phyloP scores from a whole-genome alignment of 1,140 invertebrate genomes.

The Drosophila nigromelanica region DNA sequence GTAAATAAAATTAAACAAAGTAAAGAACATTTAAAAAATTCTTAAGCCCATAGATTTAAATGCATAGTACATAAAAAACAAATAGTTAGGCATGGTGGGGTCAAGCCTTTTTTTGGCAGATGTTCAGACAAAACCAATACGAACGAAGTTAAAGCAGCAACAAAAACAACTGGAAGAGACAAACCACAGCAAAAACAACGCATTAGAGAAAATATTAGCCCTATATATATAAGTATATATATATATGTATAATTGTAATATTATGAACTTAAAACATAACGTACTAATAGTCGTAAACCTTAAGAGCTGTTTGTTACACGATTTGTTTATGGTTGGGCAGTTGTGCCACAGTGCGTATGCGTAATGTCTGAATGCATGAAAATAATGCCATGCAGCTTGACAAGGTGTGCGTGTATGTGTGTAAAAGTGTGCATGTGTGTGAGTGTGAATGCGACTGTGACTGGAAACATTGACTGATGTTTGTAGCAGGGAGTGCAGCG shows the following conservation, averaged over 20 bases:
- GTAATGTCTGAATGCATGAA: constrained; percentile 15
- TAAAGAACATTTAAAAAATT: constrained; percentile 24
- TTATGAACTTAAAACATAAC: constrained; percentile 32
- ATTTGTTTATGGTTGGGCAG: constrained; percentile 36
- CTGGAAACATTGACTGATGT: constrained; percentile 58
- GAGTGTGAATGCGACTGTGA: constrained; percentile 15
- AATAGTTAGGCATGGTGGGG: constrained; percentile 51
- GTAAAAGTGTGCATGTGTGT: constrained; percentile 15
- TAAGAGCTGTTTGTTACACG: constrained; percentile 73
- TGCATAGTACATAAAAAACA: constrained; percentile 47
- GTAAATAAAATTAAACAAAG: not conserved
- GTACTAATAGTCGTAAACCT: constrained; percentile 45
- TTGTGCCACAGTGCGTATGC: constrained; percentile 54
- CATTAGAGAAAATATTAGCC: constrained; percentile 70
- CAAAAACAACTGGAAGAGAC: constrained; percentile 16
- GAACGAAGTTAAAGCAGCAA: constrained; percentile 35
- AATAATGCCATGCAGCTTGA: constrained; percentile 4
- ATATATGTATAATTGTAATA: constrained; percentile 35
- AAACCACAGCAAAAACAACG: constrained; percentile 39
- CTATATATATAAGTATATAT: constrained; percentile 37
- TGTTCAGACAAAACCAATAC: constrained; percentile 19
- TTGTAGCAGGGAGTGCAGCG: constrained; percentile 25
- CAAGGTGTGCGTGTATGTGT: constrained; percentile 3
- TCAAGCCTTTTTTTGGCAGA: constrained; percentile 15
- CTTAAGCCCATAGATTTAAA: constrained; percentile 50